These are phyloP conservation scores for Anolis sagrei DNA, from an alignment of 2,113 vertebrate genomes.

Conservation along the genomic window DNA sequence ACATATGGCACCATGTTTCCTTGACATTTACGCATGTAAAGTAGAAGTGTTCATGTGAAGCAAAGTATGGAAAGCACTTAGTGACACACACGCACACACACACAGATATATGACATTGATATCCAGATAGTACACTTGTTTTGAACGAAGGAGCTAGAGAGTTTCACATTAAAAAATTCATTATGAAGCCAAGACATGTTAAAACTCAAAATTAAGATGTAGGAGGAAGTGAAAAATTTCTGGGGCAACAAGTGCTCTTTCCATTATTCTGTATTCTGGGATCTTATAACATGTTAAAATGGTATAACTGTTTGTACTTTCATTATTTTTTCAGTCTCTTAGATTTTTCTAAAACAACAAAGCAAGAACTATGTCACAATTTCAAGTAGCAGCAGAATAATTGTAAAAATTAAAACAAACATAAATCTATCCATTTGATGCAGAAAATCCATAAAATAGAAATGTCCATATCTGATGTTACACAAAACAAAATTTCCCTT, in stretches of 20 bases:
- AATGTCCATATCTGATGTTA: too few relatives aligned
- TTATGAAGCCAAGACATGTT: background rate
- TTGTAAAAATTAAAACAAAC: background rate
- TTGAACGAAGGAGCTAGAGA: too few relatives aligned
- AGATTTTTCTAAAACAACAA: background rate
- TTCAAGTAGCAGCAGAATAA: too few relatives aligned
- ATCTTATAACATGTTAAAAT: conserved; percentile 35
- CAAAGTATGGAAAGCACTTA: too few relatives aligned
- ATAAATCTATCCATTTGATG: conserved; percentile 40
- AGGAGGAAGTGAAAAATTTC: background rate
- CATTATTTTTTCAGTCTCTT: background rate
- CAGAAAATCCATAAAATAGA: conserved; percentile 26
- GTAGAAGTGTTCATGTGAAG: background rate
- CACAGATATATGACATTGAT: too few relatives aligned
- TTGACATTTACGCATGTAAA: too few relatives aligned
- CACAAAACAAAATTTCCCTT: background rate
- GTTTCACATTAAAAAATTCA: too few relatives aligned
- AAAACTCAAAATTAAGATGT: background rate
- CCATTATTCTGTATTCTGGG: background rate
- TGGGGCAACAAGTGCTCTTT: too few relatives aligned
- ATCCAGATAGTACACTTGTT: too few relatives aligned
- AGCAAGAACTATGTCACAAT: background rate
- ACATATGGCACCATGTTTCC: too few relatives aligned
- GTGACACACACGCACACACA: too few relatives aligned
- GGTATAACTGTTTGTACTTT: background rate